Percentiles rank a stretch among this genome's conserved stretches.
Conservation (phyloP, 2,888 invertebrate genomes). For the Hydriomena furcata region DNA sequence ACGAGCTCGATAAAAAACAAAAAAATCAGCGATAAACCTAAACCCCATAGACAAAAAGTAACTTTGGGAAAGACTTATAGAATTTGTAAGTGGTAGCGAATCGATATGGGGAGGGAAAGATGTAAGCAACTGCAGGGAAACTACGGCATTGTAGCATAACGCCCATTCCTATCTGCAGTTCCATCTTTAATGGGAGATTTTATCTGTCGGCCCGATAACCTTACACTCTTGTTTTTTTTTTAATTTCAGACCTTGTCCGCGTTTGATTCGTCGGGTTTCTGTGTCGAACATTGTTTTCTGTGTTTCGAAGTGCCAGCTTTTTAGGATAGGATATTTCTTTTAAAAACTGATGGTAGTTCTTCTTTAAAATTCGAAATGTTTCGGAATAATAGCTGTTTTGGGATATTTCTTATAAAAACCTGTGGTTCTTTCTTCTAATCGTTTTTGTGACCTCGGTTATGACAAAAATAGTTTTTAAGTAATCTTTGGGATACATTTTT, state of each 20-base stretch:
- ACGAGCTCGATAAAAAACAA: neutral
- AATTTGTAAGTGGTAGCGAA: constrained; percentile 58
- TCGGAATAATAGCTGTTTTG: no score
- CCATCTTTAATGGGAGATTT: constrained; percentile 40
- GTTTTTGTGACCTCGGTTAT: no score
- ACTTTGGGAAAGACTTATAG: constrained; percentile 43
- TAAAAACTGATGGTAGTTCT: neutral
- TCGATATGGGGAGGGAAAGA: constrained; percentile 76
- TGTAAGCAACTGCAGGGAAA: constrained; percentile 76
- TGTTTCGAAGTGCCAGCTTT: no score
- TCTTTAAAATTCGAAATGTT: neutral
- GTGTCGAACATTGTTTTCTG: neutral
- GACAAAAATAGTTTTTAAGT: no score
- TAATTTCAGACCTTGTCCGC: neutral
- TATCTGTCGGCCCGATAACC: constrained; percentile 26
- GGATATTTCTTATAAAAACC: no score
- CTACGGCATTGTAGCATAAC: constrained; percentile 76
- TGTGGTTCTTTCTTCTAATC: no score
- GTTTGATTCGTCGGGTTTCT: neutral
- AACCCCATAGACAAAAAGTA: constrained; percentile 20
- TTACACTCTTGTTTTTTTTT: neutral
- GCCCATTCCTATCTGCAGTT: constrained; percentile 75
- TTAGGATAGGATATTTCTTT: no score
- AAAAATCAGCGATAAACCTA: constrained; percentile 17
- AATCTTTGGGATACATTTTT: no score